Base-by-base conservation (phyloP, 2,888 invertebrate species). In the Altica lythri region DNA sequence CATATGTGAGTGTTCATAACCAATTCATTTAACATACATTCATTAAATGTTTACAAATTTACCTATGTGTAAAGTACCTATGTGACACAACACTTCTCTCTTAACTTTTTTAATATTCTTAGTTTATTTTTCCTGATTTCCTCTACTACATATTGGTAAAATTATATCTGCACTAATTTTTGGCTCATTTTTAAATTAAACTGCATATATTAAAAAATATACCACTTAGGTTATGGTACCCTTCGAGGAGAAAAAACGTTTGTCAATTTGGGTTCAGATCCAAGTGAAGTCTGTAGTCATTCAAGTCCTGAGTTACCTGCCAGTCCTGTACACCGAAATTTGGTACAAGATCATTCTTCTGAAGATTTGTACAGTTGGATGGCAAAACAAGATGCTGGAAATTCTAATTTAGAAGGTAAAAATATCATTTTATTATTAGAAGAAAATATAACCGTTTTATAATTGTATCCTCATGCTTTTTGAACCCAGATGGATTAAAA, bases 291-390 rank as follows among this genome's bases (percentile, higher is more conserved):
- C 13, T 79, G 62, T 72, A 79, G 72, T 69, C 81, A 71, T 57
- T 76, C 76, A 0, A 75, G 74, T 45, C 75, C 75, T 0, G 77
- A 77, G 29, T 55, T 76, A 48, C 75, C 75, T 0, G 72, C 74
- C 1, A 75, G 75, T 59, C 77, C 77, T 1, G 59, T 70, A 2
- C 74, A 77, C 60, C 66, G 71, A 16, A 71, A 65, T 8, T 55
- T 69, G n/a, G 68, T 64, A 1, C 69, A 71, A 44, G 70, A 71
- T 9, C 70, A 71, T 50, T 75, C 75, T 6, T 72, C 72, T 4
- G 93, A 93, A 71, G 95, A 95, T 76, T 79, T 96, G 34, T 95
- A 96, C 75, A 90, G 90, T 66, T 96, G 95, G 95, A 95, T 96
- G 95, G 93, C 92, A 1, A 90, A 92, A 67, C 95, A 95, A 54